Conservation (phyloP, 2,888 invertebrate genomes). For the Drosophila merina region DNA sequence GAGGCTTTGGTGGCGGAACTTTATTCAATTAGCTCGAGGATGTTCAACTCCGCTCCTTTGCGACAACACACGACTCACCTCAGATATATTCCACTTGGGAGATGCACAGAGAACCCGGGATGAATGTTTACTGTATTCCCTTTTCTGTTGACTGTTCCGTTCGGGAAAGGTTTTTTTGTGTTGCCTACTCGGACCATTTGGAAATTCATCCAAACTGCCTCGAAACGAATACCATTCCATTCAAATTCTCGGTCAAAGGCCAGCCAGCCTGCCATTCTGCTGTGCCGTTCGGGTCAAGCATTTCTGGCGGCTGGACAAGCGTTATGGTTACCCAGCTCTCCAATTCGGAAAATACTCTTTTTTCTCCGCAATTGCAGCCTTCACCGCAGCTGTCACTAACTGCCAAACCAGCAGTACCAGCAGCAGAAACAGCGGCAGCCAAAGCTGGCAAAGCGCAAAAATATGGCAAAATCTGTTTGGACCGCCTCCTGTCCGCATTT, state of each 20-base stretch:
- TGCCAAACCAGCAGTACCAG: constrained; percentile 52
- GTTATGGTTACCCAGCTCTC: constrained; percentile 36
- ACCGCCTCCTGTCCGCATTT: constrained; percentile 18
- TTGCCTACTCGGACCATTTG: constrained; percentile 32
- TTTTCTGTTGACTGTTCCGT: constrained; percentile 16
- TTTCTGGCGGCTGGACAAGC: constrained; percentile 32
- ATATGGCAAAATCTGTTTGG: constrained; percentile 54
- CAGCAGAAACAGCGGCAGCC: constrained; percentile 20
- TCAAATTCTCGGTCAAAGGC: constrained; percentile 16
- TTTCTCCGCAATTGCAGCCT: constrained; percentile 39
- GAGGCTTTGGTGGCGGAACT: constrained; percentile 10
- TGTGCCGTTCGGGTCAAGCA: constrained; percentile 15
- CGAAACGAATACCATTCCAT: constrained; percentile 20
- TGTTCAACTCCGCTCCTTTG: constrained; percentile 15
- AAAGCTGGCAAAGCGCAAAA: constrained; percentile 39
- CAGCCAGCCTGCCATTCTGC: neutral
- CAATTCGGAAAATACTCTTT: constrained; percentile 20
- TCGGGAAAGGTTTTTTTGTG: constrained; percentile 4
- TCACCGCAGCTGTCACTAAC: constrained; percentile 73
- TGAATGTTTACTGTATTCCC: constrained; percentile 26
- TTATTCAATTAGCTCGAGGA: constrained; percentile 35
- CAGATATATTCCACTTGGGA: constrained; percentile 20
- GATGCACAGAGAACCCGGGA: constrained; percentile 9
- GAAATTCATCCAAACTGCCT: constrained; percentile 14
- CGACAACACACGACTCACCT: constrained; percentile 9